Evolutionary conservation across 2,113 vertebrate genomes (phyloP).

Genomic region (Lepidothrix coronata): DNA sequence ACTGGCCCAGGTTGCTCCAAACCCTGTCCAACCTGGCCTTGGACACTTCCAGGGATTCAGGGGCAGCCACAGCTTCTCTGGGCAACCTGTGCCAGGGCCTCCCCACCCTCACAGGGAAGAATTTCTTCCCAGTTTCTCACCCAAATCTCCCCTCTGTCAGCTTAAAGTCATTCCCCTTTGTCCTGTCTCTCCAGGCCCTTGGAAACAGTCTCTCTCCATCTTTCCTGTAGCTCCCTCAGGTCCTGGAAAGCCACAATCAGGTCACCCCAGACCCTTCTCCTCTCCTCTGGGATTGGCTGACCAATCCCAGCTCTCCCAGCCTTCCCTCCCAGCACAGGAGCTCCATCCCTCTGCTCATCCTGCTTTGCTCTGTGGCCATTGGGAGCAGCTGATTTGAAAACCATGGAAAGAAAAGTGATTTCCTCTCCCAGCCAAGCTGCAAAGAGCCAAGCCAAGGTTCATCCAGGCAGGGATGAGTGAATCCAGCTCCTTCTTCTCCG

Average conservation of each 20-base stretch:
- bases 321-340: neutral
- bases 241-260: neutral
- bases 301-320: neutral
- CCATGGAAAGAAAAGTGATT: neutral
- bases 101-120: neutral
- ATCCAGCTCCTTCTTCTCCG: neutral
- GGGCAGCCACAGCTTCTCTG: neutral
- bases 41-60: neutral
- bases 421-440: neutral
- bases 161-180: neutral
- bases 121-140: neutral
- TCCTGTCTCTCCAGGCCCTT: neutral
- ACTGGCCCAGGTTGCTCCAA: neutral
- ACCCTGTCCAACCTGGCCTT: neutral
- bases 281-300: too few species aligned
- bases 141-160: neutral
- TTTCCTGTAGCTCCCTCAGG: neutral
- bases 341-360: neutral
- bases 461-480: neutral
- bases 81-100: neutral
- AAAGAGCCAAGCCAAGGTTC: neutral
- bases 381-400: neutral
- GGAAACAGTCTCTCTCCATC: neutral
- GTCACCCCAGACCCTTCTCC: neutral
- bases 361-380: rapidly evolving